Base-by-base conservation (phyloP, 2,888 invertebrate genomes). In the Limenitis camilla region DNA sequence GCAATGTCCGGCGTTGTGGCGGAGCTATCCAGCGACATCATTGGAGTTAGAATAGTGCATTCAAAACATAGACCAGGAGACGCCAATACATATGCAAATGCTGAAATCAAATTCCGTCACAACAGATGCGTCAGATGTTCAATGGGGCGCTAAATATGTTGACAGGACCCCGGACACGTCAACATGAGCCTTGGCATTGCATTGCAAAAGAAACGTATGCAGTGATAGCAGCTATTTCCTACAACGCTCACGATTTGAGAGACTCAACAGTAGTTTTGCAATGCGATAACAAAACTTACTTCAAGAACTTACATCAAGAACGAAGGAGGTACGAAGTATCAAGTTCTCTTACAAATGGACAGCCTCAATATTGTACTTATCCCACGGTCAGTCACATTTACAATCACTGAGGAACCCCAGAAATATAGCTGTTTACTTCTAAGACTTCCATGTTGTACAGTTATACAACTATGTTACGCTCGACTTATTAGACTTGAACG, bases 231-330 rank as follows among this genome's bases (percentile, higher is more conserved):
- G 49, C 55, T 1, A 52, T 61, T 19, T 33, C 46, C 27, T 10
- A 30, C 8, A 27, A 54, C 19, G 6, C 42, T 0, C 9, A 41
- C 0, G 5, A 1, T 0, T 11, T 64, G 6, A 19, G 33, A 29
- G 44, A 56, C 19, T 46, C 58, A 0, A 38, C 45, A 5, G 29
- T 61, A 1, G 36, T 64, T 1, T 10, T 63, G n/a, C 64, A 65
- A 40, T 59, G 54, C 40, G 64, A 65, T 63, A 64, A 38, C 29
- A 64, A n/a, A n/a, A n/a, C n/a, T n/a, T n/a, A n/a, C 67, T 0
- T 61, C 62, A 1, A 52, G 65, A 5, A 45, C 63, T 0, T 65
- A 61, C 41, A 56, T 66, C 40, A 56, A 63, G 63, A 31, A 61
- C n/a, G n/a, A n/a, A n/a, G n/a, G n/a, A n/a, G n/a, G n/a, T n/a